Evolutionary conservation across 2,797 vertebrate genomes (phyloP).

Genomic region (Poeciliopsis presidionis): DNA sequence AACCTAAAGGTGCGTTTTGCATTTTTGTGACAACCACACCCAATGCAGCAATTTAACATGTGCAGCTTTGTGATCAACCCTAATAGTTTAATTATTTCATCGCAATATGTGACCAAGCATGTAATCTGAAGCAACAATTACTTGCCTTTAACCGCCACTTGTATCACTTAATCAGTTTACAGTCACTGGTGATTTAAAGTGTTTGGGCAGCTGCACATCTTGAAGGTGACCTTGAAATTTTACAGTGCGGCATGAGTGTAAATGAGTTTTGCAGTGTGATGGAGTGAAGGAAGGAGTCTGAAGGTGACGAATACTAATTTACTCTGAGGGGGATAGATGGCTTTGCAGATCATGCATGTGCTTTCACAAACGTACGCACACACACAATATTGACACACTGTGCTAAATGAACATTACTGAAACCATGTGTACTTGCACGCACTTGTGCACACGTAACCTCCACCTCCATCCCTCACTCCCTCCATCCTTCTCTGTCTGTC

Average conservation of each 20-base stretch:
- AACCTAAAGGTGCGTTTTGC: neutral
- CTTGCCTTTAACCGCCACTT: slow-evolving; percentile 32
- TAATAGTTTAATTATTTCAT: neutral
- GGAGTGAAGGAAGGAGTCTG: slow-evolving; percentile 34
- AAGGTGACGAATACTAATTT: slow-evolving; percentile 57
- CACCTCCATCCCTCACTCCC: slow-evolving; percentile 45
- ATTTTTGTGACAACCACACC: slow-evolving; percentile 1
- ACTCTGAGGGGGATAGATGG: slow-evolving; percentile 35
- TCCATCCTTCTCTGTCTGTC: slow-evolving; percentile 63
- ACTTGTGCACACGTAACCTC: slow-evolving; percentile 21
- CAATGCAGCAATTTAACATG: neutral
- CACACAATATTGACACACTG: slow-evolving; percentile 9
- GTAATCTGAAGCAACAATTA: slow-evolving; percentile 15
- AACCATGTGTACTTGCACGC: slow-evolving; percentile 31
- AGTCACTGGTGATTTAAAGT: slow-evolving; percentile 56
- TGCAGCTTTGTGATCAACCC: neutral
- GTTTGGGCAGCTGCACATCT: slow-evolving; percentile 62
- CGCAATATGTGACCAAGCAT: neutral
- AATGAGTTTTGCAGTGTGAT: slow-evolving; percentile 53
- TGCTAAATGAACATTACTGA: slow-evolving; percentile 42
- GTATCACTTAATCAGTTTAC: slow-evolving; percentile 55
- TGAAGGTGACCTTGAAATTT: slow-evolving; percentile 38
- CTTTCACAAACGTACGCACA: neutral
- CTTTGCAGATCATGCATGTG: slow-evolving; percentile 16
- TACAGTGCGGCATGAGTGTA: slow-evolving; percentile 27